Conservation (phyloP, 2,888 invertebrate genomes). For the Cerastis leucographa region DNA sequence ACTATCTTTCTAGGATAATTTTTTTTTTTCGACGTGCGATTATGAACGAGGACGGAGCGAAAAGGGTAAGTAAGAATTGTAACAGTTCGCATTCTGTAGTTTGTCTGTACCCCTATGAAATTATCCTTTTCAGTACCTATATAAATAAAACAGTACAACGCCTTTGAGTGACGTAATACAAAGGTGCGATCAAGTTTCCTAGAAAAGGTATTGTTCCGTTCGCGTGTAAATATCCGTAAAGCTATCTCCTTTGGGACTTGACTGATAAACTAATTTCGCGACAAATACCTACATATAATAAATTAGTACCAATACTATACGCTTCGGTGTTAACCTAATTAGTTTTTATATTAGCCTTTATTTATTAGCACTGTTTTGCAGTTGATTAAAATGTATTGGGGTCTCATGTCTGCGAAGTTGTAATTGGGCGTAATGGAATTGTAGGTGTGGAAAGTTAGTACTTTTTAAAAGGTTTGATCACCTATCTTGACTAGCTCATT, state of each 20-base stretch:
- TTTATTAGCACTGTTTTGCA: conserved; percentile 63
- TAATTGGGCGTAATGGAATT: conserved; percentile 30
- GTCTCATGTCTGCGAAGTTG: conserved; percentile 28
- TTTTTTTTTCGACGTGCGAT: background rate
- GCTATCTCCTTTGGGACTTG: conserved; percentile 64
- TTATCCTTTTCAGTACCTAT: background rate
- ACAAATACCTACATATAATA: conserved; percentile 39
- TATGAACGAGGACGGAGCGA: background rate
- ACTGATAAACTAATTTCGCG: conserved; percentile 74
- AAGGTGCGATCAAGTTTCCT: conserved; percentile 51
- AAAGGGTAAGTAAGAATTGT: background rate
- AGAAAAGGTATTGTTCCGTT: conserved; percentile 40
- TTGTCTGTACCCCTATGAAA: background rate
- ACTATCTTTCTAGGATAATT: background rate
- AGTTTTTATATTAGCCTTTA: conserved; percentile 68
- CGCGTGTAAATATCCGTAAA: conserved; percentile 65
- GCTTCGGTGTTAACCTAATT: conserved; percentile 75
- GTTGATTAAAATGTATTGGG: conserved; percentile 53
- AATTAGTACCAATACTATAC: conserved; percentile 62
- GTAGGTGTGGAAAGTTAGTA: background rate
- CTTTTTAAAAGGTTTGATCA: background rate
- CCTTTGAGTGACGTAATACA: conserved; percentile 44
- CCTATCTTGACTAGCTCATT: background rate
- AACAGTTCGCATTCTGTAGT: background rate
- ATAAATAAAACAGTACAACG: background rate